phyloP scores from a whole-genome alignment of 2,797 vertebrate species.

The Todus mexicanus region DNA sequence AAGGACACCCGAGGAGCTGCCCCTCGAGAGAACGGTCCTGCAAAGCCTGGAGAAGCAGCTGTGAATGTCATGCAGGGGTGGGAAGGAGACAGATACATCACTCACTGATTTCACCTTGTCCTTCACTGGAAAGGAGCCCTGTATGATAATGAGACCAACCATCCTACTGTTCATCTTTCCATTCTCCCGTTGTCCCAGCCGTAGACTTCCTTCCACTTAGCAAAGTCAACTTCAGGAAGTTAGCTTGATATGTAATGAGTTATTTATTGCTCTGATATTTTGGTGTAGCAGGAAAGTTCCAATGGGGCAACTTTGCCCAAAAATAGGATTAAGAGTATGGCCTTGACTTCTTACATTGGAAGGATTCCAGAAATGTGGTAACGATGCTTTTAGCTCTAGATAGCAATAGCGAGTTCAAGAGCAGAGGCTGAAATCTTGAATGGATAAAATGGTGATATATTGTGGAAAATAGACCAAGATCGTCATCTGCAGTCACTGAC shows the following conservation, averaged over 20 bases:
- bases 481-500: background rate
- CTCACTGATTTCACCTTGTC: conserved; percentile 17
- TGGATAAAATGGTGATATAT: background rate
- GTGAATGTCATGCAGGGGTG: background rate
- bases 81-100: background rate
- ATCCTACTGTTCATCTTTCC: background rate
- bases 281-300: background rate
- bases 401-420: background rate
- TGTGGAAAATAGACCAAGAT: background rate
- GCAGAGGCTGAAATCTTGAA: background rate
- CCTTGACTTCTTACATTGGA: background rate
- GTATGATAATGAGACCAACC: background rate
- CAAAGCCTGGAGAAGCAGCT: background rate
- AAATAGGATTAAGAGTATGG: background rate
- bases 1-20: background rate
- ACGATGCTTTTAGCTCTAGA: background rate
- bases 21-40: background rate
- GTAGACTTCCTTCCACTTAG: background rate
- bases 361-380: background rate
- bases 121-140: conserved; percentile 10
- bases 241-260: background rate
- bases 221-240: background rate
- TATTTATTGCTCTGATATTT: background rate
- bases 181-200: background rate
- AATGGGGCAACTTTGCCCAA: background rate